phyloP scores from a whole-genome alignment of 2,113 vertebrate species.

The Nycticryphes semicollaris region DNA sequence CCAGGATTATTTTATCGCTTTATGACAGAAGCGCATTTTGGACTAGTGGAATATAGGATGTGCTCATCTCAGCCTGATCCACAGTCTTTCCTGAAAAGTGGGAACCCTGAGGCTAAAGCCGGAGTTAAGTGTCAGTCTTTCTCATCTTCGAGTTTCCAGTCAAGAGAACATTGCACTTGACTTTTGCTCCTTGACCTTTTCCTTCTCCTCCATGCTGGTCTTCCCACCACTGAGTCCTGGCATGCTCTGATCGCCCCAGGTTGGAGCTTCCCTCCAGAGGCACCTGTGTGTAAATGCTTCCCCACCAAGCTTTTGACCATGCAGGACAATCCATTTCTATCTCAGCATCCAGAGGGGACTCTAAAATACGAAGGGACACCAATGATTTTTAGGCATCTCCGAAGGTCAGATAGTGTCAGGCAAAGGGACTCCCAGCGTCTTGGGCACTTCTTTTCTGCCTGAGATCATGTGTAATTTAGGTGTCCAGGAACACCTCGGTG shows the following conservation, averaged over 20 bases:
- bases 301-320: background rate
- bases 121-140: background rate
- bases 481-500: background rate
- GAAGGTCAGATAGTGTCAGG: background rate
- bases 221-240: background rate
- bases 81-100: background rate
- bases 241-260: background rate
- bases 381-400: background rate
- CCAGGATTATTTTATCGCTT: background rate
- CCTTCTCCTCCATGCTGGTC: background rate
- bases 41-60: background rate
- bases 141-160: background rate
- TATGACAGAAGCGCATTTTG: background rate
- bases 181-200: background rate
- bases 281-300: background rate
- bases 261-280: background rate
- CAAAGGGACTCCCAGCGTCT: background rate
- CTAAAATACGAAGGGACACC: background rate
- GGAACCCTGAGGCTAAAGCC: background rate
- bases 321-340: background rate
- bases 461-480: background rate
- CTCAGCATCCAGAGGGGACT: background rate
- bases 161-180: background rate
- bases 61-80: background rate
- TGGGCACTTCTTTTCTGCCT: background rate